Conservation (phyloP, 2,888 invertebrate genomes). For the Chelonus formosanus region DNA sequence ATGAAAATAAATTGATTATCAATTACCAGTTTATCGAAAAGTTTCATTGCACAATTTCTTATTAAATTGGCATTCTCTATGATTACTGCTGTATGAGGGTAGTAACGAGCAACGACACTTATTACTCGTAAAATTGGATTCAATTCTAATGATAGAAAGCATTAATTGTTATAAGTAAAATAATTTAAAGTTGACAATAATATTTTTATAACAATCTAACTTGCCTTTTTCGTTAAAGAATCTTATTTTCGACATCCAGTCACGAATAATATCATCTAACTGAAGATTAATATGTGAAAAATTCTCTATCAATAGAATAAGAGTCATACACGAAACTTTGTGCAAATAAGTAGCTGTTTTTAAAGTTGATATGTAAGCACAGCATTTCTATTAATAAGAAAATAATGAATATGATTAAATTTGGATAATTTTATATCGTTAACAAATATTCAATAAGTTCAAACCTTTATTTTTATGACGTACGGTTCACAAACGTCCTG, state of each 20-base stretch:
- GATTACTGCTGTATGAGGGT: neutral
- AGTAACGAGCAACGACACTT: slow-evolving; percentile 7
- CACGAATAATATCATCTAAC: slow-evolving; percentile 37
- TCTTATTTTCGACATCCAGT: slow-evolving; percentile 39
- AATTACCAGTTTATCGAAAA: slow-evolving; percentile 22
- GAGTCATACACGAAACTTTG: slow-evolving; percentile 45
- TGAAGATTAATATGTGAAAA: slow-evolving; percentile 44
- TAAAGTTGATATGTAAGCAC: slow-evolving; percentile 43
- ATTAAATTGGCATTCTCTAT: neutral
- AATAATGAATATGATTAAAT: slow-evolving; percentile 3
- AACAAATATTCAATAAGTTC: neutral
- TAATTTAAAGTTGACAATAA: neutral
- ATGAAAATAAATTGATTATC: slow-evolving; percentile 3
- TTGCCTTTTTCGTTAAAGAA: slow-evolving; percentile 42
- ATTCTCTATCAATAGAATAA: slow-evolving; percentile 47
- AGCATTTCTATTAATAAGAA: slow-evolving; percentile 45
- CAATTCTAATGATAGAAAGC: neutral
- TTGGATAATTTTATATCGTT: neutral
- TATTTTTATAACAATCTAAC: neutral
- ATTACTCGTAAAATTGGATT: slow-evolving; percentile 15
- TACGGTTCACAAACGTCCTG: slow-evolving; percentile 34
- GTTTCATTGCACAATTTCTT: neutral
- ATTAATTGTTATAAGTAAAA: neutral
- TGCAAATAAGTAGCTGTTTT: slow-evolving; percentile 37
- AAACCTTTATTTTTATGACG: slow-evolving; percentile 36